phyloP scores from a whole-genome alignment of 2,888 invertebrate species.

The Eilema griseolum region DNA sequence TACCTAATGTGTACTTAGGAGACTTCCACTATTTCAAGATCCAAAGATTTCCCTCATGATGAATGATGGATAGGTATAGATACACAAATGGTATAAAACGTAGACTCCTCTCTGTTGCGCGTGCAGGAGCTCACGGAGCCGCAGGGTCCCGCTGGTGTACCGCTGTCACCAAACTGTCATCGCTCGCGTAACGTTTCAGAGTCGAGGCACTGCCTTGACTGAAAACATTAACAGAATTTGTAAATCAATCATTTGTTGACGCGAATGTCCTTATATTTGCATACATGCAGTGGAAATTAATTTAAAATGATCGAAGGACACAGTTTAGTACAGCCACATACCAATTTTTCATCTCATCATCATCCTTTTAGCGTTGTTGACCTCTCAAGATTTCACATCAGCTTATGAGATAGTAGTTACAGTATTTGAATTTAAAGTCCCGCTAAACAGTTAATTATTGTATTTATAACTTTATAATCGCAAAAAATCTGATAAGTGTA shows the following conservation, averaged over 20 bases:
- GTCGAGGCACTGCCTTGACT: conserved; percentile 76
- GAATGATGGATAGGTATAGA: background rate
- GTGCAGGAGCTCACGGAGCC: conserved; percentile 64
- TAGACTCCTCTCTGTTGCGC: background rate
- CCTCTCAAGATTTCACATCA: no score
- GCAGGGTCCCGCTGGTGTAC: conserved; percentile 51
- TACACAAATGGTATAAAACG: background rate
- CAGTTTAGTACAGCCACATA: no score
- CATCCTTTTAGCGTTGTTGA: no score
- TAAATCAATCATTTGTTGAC: background rate
- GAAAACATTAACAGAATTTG: conserved; percentile 38
- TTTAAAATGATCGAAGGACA: no score
- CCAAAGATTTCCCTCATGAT: background rate
- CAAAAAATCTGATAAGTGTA: no score
- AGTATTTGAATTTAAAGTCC: no score
- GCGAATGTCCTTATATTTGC: background rate
- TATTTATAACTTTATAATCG: no score
- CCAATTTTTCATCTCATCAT: no score
- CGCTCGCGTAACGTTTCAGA: conserved; percentile 82
- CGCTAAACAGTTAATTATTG: no score
- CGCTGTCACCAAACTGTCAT: conserved; percentile 81
- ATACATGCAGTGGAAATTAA: no score
- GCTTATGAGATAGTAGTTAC: no score
- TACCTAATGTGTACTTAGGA: background rate
- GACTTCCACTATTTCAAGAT: background rate